Percentiles rank a stretch among this genome's conserved stretches.
These are phyloP conservation scores for Gastrophryne carolinensis DNA, from an alignment of 2,797 vertebrate genomes.

Conservation along the genomic window DNA sequence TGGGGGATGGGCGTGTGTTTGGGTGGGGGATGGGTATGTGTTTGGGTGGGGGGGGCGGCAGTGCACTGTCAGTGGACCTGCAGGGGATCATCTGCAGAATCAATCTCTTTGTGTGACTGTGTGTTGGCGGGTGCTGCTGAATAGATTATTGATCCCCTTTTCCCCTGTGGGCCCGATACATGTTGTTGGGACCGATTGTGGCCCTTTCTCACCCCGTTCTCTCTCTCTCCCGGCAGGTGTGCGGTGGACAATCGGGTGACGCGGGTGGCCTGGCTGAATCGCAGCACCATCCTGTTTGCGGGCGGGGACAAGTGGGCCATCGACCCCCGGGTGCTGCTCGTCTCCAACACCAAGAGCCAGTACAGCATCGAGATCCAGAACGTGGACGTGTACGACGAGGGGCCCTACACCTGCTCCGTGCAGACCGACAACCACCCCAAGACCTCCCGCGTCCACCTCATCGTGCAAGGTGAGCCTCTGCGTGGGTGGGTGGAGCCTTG, in stretches of 20 bases:
- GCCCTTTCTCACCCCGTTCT: neutral
- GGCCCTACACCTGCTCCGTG: constrained; percentile 94
- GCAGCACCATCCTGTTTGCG: constrained; percentile 93
- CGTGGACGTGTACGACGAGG: constrained; percentile 90
- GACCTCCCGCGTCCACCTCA: constrained; percentile 93
- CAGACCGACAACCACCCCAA: constrained; percentile 97
- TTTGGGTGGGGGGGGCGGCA: too few species aligned
- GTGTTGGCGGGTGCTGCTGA: too few species aligned
- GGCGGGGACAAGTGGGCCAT: constrained; percentile 96
- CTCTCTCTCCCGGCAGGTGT: constrained; percentile 76
- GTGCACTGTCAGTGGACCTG: too few species aligned
- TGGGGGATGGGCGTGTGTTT: too few species aligned
- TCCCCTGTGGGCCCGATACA: too few species aligned
- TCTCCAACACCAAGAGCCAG: constrained; percentile 90
- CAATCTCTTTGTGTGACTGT: too few species aligned
- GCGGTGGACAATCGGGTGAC: constrained; percentile 93
- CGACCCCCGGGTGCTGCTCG: constrained; percentile 90
- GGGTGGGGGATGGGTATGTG: too few species aligned
- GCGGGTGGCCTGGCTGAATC: constrained; percentile 94
- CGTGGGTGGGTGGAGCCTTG: neutral
- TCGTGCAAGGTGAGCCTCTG: constrained; percentile 87
- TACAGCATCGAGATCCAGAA: constrained; percentile 96
- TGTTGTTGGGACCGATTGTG: too few species aligned
- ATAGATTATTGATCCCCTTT: too few species aligned
- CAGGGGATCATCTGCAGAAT: too few species aligned